Base-by-base conservation (phyloP, 2,113 vertebrate genomes). In the Corythornis cristatus region DNA sequence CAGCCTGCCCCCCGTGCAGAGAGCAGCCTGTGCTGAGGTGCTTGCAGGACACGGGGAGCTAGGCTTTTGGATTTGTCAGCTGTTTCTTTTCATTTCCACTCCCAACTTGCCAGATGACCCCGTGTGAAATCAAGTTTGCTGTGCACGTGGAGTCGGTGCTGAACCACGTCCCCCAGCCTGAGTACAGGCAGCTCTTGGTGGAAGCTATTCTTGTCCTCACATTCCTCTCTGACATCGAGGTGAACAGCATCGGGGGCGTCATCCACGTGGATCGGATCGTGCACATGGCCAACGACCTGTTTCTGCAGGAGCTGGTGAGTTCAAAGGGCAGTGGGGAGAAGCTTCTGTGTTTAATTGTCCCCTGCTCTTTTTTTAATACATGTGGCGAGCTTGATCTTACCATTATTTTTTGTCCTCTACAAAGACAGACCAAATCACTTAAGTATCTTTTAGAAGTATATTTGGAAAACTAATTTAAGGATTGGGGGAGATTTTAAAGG, bases 91-190 rank as follows among this genome's bases (percentile, higher is more conserved):
- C 12, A 0, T 83, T 91, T 83, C 40, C 26, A 33, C 56, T 68
- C 23, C 23, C 5, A 82, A 73, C 83, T 67, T 88, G 86, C 19
- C 88, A 99, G 99, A 99, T 99, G 99, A 99, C 99, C 13, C 98
- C 97, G 0, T 98, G 98, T 1, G 99, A 99, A 96, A 99, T 99
- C 95, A 99, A 99, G 97, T 99, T 99, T 96, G 99, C 99, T 1
- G 99, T 99, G 92, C 99, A 99, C 5, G 99, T 99, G 92, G 99
- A 99, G 96, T 99, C 99, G 0, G 99, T 99, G 91, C 97, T 99
- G 96, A 99, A 99, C 97, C 99, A 99, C 5, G 98, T 99, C 15
- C 99, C 99, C 8, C 99, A 99, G 87, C 99, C 99, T 0, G 99
- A 99, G 97, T 99, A 99, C 97, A 96, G 99, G 88, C 99, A 99